These are phyloP conservation scores for Poecile atricapillus DNA, from an alignment of 2,113 vertebrate species.

Conservation along the genomic window DNA sequence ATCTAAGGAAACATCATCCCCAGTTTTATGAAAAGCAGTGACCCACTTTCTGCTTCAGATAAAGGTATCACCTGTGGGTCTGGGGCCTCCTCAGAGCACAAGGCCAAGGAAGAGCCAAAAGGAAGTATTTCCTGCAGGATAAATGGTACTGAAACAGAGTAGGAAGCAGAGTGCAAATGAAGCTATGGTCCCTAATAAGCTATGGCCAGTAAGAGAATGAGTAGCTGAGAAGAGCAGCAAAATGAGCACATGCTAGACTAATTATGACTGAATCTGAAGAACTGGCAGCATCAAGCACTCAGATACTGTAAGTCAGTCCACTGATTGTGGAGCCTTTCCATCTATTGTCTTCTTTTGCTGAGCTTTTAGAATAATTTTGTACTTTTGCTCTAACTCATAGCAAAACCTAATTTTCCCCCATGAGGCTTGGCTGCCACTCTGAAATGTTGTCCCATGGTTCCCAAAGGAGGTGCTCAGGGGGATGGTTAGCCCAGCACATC, in stretches of 20 bases:
- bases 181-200: background rate
- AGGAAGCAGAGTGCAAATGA: background rate
- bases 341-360: background rate
- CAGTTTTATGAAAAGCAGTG: background rate
- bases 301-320: background rate
- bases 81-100: background rate
- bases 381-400: background rate
- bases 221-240: background rate
- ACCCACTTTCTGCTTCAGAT: constrained; percentile 13
- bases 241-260: background rate
- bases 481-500: background rate
- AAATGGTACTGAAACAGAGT: background rate
- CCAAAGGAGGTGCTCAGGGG: background rate
- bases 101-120: background rate
- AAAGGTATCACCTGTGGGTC: background rate
- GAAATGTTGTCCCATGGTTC: background rate
- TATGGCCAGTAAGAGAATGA: background rate
- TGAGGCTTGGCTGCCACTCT: background rate
- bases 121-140: background rate
- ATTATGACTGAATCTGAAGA: background rate
- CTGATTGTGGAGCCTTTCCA: background rate
- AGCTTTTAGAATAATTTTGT: background rate
- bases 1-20: background rate
- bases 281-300: background rate
- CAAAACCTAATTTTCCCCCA: background rate